Evolutionary conservation across 1,140 invertebrate genomes (phyloP).

Genomic region (Camponotus vicinus): DNA sequence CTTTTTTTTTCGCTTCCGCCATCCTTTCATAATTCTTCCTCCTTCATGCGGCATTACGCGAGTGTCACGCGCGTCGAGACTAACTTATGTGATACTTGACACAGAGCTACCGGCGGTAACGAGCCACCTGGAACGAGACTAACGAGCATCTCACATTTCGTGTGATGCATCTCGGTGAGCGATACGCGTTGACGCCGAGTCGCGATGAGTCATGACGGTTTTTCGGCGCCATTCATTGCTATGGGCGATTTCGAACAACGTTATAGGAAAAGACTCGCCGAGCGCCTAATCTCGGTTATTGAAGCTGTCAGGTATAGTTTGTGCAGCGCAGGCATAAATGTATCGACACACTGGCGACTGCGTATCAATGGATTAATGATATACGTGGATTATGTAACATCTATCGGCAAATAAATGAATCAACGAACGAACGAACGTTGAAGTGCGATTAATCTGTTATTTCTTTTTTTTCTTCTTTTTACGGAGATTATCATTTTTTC

Average conservation of each 20-base stretch:
- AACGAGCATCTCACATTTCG: constrained; percentile 78
- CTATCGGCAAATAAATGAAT: neutral
- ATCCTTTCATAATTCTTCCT: constrained; percentile 69
- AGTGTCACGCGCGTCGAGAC: constrained; percentile 64
- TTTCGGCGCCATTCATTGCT: constrained; percentile 4
- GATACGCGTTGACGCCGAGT: constrained; percentile 36
- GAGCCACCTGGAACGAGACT: constrained; percentile 77
- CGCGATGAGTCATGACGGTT: constrained; percentile 34
- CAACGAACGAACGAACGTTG: neutral
- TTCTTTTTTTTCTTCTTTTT: neutral
- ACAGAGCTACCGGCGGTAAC: constrained; percentile 74
- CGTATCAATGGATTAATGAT: constrained; percentile 15
- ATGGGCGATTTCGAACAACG: neutral
- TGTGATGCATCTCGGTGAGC: constrained; percentile 60
- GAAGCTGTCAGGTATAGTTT: neutral
- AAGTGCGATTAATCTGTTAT: constrained; percentile 43
- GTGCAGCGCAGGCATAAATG: constrained; percentile 1
- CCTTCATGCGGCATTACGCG: constrained; percentile 60
- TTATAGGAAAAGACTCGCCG: constrained; percentile 17
- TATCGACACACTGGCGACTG: neutral
- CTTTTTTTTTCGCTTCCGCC: neutral
- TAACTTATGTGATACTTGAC: constrained; percentile 79
- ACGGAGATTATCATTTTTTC: neutral
- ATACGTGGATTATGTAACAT: constrained; percentile 18
- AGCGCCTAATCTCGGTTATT: neutral